A percentile compares a stretch with the other conserved stretches of the same genome.
phyloP scores from a whole-genome alignment of 2,797 vertebrate species.

The Geotrypetes seraphini region DNA sequence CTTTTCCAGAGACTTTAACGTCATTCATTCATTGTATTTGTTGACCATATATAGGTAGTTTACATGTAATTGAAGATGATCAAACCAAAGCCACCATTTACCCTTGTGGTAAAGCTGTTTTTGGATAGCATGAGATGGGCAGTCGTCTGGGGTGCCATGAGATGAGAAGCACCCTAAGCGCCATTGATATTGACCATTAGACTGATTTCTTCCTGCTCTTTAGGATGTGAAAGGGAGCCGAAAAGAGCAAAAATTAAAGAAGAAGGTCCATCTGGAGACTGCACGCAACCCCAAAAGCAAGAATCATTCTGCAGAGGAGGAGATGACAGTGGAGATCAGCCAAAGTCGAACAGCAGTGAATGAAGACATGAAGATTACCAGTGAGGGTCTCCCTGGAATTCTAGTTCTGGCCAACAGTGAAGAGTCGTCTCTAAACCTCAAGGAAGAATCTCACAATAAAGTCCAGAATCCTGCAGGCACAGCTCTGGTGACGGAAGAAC shows the following conservation, averaged over 20 bases:
- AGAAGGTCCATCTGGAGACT: neutral
- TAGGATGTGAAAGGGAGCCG: neutral
- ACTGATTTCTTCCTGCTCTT: neutral
- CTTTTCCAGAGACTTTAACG: too few relatives aligned
- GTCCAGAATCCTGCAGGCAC: neutral
- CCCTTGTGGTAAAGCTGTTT: too few relatives aligned
- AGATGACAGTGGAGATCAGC: neutral
- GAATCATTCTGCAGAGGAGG: neutral
- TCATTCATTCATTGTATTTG: too few relatives aligned
- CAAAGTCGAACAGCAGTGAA: neutral
- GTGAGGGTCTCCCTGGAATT: neutral
- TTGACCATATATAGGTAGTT: too few relatives aligned
- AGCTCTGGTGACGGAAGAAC: neutral
- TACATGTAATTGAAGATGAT: too few relatives aligned
- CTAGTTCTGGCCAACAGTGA: neutral
- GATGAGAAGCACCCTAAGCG: too few relatives aligned
- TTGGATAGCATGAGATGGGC: too few relatives aligned
- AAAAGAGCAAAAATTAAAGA: slow-evolving; percentile 4
- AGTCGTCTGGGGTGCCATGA: too few relatives aligned
- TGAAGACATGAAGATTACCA: neutral
- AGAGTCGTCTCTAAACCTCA: neutral
- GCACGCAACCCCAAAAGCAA: neutral
- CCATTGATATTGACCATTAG: too few relatives aligned
- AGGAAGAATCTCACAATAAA: neutral
- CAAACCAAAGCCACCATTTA: too few relatives aligned